Percentiles rank a stretch among this genome's conserved stretches.
Conservation (phyloP, 2,888 invertebrate species). For the Eupeodes luniger region DNA sequence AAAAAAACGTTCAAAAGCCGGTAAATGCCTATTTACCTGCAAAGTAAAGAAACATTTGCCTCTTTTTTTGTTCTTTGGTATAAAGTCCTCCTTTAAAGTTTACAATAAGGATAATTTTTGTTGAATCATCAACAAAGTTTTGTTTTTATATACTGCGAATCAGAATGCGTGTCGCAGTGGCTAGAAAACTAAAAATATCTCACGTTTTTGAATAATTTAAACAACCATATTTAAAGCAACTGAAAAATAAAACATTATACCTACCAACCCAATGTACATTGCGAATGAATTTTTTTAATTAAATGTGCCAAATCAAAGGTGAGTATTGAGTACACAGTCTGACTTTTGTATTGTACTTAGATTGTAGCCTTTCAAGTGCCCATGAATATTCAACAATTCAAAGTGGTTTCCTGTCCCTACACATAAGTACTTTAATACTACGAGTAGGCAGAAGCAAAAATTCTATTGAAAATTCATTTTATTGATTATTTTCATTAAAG, state of each 20-base stretch:
- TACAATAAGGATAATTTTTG: constrained; percentile 3
- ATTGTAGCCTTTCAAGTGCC: constrained; percentile 18
- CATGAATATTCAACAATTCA: constrained; percentile 49
- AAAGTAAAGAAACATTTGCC: background rate
- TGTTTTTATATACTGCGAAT: background rate
- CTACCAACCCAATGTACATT: too few relatives aligned
- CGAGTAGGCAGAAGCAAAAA: background rate
- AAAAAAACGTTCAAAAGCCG: constrained; percentile 22
- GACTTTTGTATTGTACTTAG: background rate
- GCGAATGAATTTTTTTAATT: constrained; percentile 25
- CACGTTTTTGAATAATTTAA: background rate
- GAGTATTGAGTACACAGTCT: constrained; percentile 2
- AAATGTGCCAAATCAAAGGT: constrained; percentile 52
- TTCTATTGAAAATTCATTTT: constrained; percentile 47
- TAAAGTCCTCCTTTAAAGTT: too few relatives aligned
- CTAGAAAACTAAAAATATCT: background rate
- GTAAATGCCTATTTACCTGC: background rate
- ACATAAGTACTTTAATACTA: background rate
- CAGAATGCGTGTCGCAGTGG: background rate
- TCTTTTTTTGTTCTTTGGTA: background rate
- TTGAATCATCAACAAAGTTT: constrained; percentile 11
- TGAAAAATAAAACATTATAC: background rate
- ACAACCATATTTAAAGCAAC: background rate
- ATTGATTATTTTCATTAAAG: constrained; percentile 63
- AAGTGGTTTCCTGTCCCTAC: background rate